Evolutionary conservation across 1,140 invertebrate species (phyloP), one percentile per base, ranked within the genome.

Genomic region (Cotesia typhae): DNA sequence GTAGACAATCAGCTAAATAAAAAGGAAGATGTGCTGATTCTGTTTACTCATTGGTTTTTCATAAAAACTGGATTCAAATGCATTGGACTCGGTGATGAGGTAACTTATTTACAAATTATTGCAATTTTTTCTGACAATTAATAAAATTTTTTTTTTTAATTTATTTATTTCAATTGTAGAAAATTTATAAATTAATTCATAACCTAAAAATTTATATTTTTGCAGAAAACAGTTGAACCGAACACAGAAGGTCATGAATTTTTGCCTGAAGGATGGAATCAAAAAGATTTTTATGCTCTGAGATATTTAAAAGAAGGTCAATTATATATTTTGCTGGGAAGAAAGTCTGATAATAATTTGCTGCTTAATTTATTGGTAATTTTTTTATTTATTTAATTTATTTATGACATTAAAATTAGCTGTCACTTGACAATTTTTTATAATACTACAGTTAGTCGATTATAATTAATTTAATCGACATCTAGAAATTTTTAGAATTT

Each of bases 31-130:
- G 82, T 93, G 53, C 80, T 94, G 41, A 82, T 94, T 55, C 88
- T 90, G 20, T 89, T 94, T 57, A 84, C 90, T 28, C 93, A 95
- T 80, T 94, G 92, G 87, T 89, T 91, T 80, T 81, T 94, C 1
- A 87, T 91, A 0, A 93, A 92, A 82, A 89, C 90, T 81, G 91
- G 90, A 47, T 94, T 93, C 75, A 89, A 89, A 72, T 94, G 91
- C 77, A 88, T 94, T 73, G 93, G 93, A 59, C 82, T 92, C 52
- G 92, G 92, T 3, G 92, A 94, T 80, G 88, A 90, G 74, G 92
- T 92, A 85, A 82, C 80, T 79, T 37, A 17, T 28, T 28, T 28
- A 28, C 20, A 28, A 28, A 28, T 28, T 28, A 28, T 28, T 28
- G 20, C 2, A 14, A 14, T 14, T 14, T 14, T 14, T 14, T 14